A percentile compares a stretch with the other conserved stretches of the same genome.
Conservation (phyloP, 2,888 invertebrate species). For the Chaitophorus viminalis region DNA sequence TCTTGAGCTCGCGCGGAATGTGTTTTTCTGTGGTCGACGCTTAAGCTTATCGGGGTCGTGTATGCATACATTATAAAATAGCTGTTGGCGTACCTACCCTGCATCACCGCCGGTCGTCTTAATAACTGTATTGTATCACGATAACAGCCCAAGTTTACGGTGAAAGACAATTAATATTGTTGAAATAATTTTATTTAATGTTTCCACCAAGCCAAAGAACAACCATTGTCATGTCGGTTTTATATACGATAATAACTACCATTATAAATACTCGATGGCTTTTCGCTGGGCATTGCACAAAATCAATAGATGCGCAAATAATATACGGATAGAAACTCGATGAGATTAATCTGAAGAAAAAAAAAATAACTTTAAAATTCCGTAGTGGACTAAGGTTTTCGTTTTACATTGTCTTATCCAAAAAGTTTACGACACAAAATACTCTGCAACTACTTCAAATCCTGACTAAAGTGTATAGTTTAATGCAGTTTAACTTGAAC, state of each 20-base stretch:
- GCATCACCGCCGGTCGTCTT: neutral
- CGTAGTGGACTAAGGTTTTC: too few species aligned
- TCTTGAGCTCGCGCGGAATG: neutral
- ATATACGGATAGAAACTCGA: too few species aligned
- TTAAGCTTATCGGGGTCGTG: neutral
- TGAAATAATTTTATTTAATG: neutral
- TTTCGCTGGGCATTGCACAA: too few species aligned
- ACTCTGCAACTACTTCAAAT: too few species aligned
- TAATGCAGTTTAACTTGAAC: too few species aligned
- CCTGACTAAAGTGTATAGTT: too few species aligned
- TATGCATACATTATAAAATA: neutral
- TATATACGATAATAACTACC: neutral
- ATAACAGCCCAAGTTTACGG: neutral
- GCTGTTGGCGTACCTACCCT: neutral
- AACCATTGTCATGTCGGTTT: neutral
- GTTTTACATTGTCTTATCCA: too few species aligned
- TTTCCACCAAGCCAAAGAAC: neutral
- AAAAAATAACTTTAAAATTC: too few species aligned
- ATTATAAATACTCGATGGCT: too few species aligned
- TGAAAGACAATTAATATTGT: slow-evolving; percentile 5
- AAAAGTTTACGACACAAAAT: too few species aligned
- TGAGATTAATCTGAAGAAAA: too few species aligned
- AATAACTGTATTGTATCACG: slow-evolving; percentile 14
- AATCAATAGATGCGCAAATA: too few species aligned
- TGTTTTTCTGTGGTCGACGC: neutral